Conservation (phyloP, 1,140 invertebrate species). For the Maconellicoccus hirsutus region DNA sequence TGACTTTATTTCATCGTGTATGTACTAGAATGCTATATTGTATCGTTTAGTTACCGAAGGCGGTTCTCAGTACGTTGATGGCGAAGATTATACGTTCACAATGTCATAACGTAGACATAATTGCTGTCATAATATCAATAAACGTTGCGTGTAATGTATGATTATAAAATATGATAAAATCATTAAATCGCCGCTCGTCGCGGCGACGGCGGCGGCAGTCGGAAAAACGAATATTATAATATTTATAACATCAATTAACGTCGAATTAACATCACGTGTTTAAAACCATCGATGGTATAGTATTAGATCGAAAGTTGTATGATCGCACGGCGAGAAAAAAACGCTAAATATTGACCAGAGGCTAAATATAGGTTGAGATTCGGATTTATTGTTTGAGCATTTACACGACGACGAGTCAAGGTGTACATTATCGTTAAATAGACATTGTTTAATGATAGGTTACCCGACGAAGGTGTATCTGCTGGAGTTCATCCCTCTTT, state of each 20-base stretch:
- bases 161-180: background rate
- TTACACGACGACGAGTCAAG: background rate
- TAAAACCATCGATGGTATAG: background rate
- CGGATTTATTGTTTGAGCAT: background rate
- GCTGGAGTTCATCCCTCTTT: too few relatives aligned
- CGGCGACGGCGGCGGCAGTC: too few relatives aligned
- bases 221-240: background rate
- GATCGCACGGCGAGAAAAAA: too few relatives aligned
- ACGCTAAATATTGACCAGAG: background rate
- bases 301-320: too few relatives aligned
- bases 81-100: background rate
- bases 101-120: background rate
- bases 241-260: conserved; percentile 5
- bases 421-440: background rate
- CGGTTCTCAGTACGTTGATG: too few relatives aligned
- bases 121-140: conserved; percentile 9
- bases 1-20: too few relatives aligned
- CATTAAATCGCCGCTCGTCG: background rate
- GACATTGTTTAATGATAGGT: background rate
- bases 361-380: background rate
- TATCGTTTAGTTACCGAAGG: too few relatives aligned
- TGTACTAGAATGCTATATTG: too few relatives aligned
- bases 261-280: background rate
- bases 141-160: background rate
- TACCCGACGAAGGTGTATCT: background rate